Evolutionary conservation across 2,888 invertebrate genomes (phyloP).

Genomic region (Leptopilina syphax): DNA sequence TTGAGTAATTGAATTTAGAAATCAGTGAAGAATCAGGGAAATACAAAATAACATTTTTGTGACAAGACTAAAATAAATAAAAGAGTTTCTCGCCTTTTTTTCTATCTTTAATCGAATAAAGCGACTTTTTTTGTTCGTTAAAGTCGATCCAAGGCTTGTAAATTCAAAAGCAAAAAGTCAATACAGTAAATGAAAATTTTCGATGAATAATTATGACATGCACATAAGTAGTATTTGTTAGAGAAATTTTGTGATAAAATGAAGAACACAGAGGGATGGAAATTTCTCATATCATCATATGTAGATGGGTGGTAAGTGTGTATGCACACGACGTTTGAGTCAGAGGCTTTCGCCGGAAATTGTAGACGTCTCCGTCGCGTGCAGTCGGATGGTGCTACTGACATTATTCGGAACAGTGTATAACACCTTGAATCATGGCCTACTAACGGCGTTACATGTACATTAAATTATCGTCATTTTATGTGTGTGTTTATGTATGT

Average conservation of each 20-base stretch:
- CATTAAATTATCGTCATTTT: not conserved
- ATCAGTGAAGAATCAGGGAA: too few relatives aligned
- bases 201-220: too few relatives aligned
- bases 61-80: too few relatives aligned
- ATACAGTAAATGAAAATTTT: too few relatives aligned
- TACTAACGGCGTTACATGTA: conserved; percentile 33
- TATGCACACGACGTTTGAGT: conserved; percentile 46
- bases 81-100: too few relatives aligned
- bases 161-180: too few relatives aligned
- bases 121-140: too few relatives aligned
- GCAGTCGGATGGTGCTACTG: conserved; percentile 69
- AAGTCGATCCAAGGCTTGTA: too few relatives aligned
- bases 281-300: not conserved
- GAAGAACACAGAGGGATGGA: conserved; percentile 9
- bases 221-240: too few relatives aligned
- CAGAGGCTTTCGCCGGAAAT: conserved; percentile 65
- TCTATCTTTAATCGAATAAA: too few relatives aligned
- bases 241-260: conserved; percentile 35
- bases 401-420: conserved; percentile 63
- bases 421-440: conserved; percentile 55
- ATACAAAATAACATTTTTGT: too few relatives aligned
- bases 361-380: conserved; percentile 69
- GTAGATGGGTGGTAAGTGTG: conserved; percentile 28
- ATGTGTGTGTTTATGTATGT: not conserved
- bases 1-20: too few relatives aligned